phyloP scores from a whole-genome alignment of 2,113 vertebrate species.

The Meriones unguiculatus region DNA sequence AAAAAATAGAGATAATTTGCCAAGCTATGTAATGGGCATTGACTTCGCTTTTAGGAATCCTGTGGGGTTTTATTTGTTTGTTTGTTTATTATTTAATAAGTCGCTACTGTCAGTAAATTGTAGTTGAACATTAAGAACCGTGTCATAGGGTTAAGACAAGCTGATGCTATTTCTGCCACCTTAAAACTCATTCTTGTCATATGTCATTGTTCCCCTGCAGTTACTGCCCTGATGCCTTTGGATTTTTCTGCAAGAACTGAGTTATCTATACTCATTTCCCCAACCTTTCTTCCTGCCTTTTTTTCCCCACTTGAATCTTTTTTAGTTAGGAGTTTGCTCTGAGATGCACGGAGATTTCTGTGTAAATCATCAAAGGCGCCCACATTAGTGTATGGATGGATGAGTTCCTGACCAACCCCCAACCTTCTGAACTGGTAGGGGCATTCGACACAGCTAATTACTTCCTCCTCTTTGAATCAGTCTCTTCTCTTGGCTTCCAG shows the following conservation, averaged over 20 bases:
- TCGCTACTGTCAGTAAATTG: not conserved
- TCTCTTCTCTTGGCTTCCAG: constrained; percentile 38
- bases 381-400: not conserved
- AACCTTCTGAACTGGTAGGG: not conserved
- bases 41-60: constrained; percentile 33
- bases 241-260: constrained; percentile 19
- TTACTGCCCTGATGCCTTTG: not conserved
- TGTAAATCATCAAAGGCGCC: not conserved
- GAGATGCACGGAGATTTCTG: not conserved
- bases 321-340: constrained; percentile 1
- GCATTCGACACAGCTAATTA: not conserved
- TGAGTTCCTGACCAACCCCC: not conserved
- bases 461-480: not conserved
- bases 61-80: not conserved
- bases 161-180: not conserved
- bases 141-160: not conserved
- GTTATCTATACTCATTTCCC: not conserved
- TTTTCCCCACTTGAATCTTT: not conserved
- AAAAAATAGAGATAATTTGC: constrained; percentile 1
- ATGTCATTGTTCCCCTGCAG: not conserved
- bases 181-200: not conserved
- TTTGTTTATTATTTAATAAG: not conserved
- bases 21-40: not conserved
- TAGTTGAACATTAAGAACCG: not conserved
- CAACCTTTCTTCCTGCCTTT: constrained; percentile 1